Percentiles rank a stretch among this genome's conserved stretches.
Evolutionary conservation across 2,888 invertebrate species (phyloP).

Genomic region (Stegana nigrithorax): DNA sequence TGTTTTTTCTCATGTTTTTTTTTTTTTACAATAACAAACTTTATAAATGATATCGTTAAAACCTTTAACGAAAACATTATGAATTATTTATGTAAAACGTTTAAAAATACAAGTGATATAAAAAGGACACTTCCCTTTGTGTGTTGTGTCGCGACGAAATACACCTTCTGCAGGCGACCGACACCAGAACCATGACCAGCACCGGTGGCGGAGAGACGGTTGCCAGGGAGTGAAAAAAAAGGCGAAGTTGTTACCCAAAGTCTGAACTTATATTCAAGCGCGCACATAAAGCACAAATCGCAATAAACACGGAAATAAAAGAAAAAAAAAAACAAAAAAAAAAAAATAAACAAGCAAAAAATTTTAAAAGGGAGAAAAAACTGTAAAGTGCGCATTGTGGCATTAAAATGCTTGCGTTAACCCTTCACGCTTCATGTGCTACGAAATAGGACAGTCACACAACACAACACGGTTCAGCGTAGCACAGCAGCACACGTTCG

Average conservation of each 20-base stretch:
- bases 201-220: too few relatives aligned
- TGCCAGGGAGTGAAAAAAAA: too few relatives aligned
- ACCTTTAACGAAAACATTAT: constrained; percentile 37
- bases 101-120: constrained; percentile 30
- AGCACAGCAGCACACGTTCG: not conserved
- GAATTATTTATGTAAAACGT: constrained; percentile 54
- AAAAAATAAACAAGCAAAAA: not conserved
- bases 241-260: too few relatives aligned
- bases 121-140: not conserved
- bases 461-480: not conserved
- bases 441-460: too few relatives aligned
- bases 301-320: not conserved
- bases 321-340: not conserved
- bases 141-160: not conserved
- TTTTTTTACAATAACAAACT: too few relatives aligned
- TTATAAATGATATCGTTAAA: constrained; percentile 34
- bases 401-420: constrained; percentile 15
- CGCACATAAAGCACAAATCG: not conserved
- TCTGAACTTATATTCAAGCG: not conserved
- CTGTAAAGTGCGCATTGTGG: constrained; percentile 2
- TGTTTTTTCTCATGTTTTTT: not conserved
- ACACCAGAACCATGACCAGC: too few relatives aligned
- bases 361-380: too few relatives aligned
- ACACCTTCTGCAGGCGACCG: too few relatives aligned
- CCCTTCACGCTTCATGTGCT: constrained; percentile 1